A percentile compares a stretch with the other conserved stretches of the same genome.
Evolutionary conservation across 2,113 vertebrate species (phyloP).

Genomic region (Raja brachyura): DNA sequence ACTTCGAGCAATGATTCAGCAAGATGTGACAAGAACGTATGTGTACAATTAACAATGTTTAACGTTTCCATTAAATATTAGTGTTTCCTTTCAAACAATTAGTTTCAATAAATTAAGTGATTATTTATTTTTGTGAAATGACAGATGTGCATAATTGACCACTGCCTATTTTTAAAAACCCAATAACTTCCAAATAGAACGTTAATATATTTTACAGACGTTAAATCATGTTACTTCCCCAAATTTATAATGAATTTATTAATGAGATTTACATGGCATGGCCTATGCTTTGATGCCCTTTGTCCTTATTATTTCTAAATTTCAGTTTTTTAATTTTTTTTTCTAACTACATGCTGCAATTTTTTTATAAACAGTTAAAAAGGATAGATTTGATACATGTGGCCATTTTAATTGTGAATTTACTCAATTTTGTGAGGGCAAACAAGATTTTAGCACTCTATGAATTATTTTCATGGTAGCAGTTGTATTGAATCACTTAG

Average conservation of each 20-base stretch:
- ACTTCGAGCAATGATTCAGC: constrained; percentile 91
- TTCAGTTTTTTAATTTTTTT: neutral
- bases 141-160: neutral
- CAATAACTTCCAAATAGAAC: neutral
- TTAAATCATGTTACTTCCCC: neutral
- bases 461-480: neutral
- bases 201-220: neutral
- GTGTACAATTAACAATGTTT: constrained; percentile 47
- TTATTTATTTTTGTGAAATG: neutral
- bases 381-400: neutral
- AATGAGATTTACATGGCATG: neutral
- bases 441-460: neutral
- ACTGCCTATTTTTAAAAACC: neutral
- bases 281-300: neutral
- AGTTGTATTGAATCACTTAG: neutral
- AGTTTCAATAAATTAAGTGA: neutral
- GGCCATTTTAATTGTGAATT: neutral
- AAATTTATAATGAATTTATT: constrained; percentile 9
- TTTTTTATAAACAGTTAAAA: neutral
- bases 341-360: neutral
- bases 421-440: neutral
- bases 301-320: neutral
- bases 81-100: neutral
- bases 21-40: constrained; percentile 93
- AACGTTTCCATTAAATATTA: no score